These are phyloP conservation scores for Alcis repandata DNA, from an alignment of 2,888 invertebrate species.

Conservation along the genomic window DNA sequence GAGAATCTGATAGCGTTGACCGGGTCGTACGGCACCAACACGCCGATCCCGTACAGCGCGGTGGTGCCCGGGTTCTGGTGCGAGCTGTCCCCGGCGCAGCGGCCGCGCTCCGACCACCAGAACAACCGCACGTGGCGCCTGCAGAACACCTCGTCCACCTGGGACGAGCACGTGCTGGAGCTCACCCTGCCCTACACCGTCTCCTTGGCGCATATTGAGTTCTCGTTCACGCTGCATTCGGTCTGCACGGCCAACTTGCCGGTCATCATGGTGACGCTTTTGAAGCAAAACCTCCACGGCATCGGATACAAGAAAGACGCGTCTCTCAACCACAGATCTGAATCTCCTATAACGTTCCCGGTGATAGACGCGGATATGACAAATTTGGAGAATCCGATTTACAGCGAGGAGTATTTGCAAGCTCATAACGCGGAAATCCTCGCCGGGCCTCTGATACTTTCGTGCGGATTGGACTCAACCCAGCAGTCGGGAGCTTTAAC, in stretches of 20 bases:
- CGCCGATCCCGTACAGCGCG: constrained; percentile 90
- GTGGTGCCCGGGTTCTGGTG: constrained; percentile 98
- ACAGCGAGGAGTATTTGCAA: constrained; percentile 92
- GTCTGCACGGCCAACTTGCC: constrained; percentile 91
- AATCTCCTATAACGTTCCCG: constrained; percentile 76
- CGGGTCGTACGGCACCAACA: constrained; percentile 89
- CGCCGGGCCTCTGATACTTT: constrained; percentile 94
- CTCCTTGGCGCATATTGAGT: constrained; percentile 95
- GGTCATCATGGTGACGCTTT: constrained; percentile 90
- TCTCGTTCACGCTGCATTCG: constrained; percentile 93
- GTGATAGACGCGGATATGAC: constrained; percentile 72
- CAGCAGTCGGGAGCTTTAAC: constrained; percentile 95
- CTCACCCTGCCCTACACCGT: constrained; percentile 93
- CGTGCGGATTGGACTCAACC: constrained; percentile 93
- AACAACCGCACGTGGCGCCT: constrained; percentile 96
- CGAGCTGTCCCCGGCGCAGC: constrained; percentile 96
- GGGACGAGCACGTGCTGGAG: constrained; percentile 97
- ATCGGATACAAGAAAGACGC: constrained; percentile 85
- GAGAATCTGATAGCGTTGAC: constrained; percentile 91
- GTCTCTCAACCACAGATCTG: constrained; percentile 71
- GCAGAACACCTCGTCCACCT: constrained; percentile 95
- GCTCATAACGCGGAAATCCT: constrained; percentile 96
- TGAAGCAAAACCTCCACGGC: constrained; percentile 88
- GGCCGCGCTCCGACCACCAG: constrained; percentile 95
- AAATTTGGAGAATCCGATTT: constrained; percentile 90